These are phyloP conservation scores for Istiophorus platypterus DNA, from an alignment of 2,113 vertebrate species.

Conservation along the genomic window DNA sequence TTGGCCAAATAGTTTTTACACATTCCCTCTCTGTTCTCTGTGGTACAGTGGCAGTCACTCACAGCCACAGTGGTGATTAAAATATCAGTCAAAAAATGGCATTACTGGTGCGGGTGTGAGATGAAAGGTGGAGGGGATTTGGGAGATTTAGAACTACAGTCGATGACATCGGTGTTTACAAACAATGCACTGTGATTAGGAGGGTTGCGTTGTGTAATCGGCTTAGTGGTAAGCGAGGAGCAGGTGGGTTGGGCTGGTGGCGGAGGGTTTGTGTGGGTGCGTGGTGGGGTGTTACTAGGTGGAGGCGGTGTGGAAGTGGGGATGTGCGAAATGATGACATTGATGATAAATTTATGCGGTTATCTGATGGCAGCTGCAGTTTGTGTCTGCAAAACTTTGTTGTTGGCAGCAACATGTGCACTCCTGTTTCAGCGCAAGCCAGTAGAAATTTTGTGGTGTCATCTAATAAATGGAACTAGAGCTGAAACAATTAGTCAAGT, in stretches of 20 bases:
- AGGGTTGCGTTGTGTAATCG: constrained; percentile 77
- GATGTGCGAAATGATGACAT: constrained; percentile 64
- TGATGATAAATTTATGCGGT: constrained; percentile 54
- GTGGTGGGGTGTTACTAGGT: constrained; percentile 48
- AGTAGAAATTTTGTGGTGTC: neutral
- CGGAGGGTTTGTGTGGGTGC: constrained; percentile 15
- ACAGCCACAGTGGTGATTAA: constrained; percentile 70
- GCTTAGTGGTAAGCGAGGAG: constrained; percentile 77
- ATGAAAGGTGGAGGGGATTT: constrained; percentile 81
- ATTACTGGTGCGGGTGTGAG: constrained; percentile 62
- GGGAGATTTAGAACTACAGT: constrained; percentile 76
- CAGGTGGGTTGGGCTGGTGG: constrained; percentile 71
- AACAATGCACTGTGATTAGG: constrained; percentile 76
- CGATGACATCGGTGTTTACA: constrained; percentile 74
- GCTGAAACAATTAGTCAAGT: neutral
- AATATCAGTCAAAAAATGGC: constrained; percentile 73
- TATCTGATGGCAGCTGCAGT: constrained; percentile 58
- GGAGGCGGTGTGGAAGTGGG: constrained; percentile 56
- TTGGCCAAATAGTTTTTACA: constrained; percentile 33
- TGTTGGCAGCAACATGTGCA: neutral
- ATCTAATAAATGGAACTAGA: neutral
- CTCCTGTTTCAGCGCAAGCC: neutral
- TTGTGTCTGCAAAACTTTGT: constrained; percentile 37
- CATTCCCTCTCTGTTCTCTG: constrained; percentile 40
- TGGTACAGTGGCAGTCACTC: constrained; percentile 49